Conservation (phyloP, 2,113 vertebrate genomes). For the Brachypteracias leptosomus region DNA sequence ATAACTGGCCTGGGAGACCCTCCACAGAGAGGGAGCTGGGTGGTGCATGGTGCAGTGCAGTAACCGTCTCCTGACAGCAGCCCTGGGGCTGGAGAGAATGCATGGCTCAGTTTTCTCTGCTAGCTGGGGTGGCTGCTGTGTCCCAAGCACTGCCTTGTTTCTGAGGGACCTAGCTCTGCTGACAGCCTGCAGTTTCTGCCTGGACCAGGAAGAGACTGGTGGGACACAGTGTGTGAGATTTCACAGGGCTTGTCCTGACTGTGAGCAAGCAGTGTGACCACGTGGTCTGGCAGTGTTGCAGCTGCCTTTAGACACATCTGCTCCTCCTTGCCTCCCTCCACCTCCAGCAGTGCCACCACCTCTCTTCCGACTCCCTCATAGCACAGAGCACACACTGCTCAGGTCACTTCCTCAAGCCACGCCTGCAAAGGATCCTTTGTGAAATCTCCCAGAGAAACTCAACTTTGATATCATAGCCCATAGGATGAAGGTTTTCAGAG, state of each 20-base stretch:
- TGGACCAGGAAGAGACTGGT: background rate
- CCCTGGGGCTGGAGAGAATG: background rate
- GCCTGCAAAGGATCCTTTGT: background rate
- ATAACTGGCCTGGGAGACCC: background rate
- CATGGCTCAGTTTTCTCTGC: rapidly evolving
- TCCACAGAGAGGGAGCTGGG: background rate
- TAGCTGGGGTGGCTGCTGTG: background rate
- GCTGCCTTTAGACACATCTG: background rate
- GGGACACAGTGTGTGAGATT: background rate
- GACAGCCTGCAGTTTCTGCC: background rate
- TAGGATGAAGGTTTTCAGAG: background rate
- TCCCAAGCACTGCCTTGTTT: background rate
- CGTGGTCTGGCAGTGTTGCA: background rate
- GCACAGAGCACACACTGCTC: background rate
- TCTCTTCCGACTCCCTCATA: background rate
- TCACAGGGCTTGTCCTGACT: background rate
- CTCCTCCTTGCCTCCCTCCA: background rate
- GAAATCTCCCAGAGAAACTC: background rate
- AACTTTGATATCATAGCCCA: rapidly evolving
- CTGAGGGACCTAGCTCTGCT: background rate
- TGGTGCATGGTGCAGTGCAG: rapidly evolving
- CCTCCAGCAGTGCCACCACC: rapidly evolving
- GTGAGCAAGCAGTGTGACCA: background rate
- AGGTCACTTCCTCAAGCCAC: background rate
- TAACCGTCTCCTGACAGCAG: background rate